Evolutionary conservation across 1,140 invertebrate species (phyloP), one percentile per base, ranked within the genome.

Genomic region (Copidosoma floridanum): DNA sequence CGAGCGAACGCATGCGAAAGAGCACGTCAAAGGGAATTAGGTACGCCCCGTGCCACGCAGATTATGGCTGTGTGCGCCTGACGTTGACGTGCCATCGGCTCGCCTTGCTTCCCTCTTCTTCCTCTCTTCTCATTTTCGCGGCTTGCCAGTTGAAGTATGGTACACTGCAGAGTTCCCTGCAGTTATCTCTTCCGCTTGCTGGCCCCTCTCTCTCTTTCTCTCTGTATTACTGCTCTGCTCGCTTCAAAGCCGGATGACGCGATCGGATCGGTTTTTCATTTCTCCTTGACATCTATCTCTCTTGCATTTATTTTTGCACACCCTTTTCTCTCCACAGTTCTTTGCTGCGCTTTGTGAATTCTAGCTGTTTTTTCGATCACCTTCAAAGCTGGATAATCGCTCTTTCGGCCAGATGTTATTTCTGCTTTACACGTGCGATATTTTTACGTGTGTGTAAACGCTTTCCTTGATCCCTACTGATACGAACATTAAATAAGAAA

Each of bases 1-100:
- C 43, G 57, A 57, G 62, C 57, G 57, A 64, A 40, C 57, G 58
- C 63, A 71, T 67, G 65, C 52, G 70, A 71, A 73, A 73, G 68
- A 68, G 54, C 66, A 67, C 41, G 69, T 73, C 71, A 66, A 58
- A 66, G 64, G 58, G 68, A 72, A 73, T 72, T 73, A 73, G 66
- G 60, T 63, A 69, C 63, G 66, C 63, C 57, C 65, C 62, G 51
- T 27, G 26, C 46, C 43, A 55, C n/a, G n/a, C 46, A 67, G 64
- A 73, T 72, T 73, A 74, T 67, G 67, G 63, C 57, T 62, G n/a
- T n/a, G n/a, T n/a, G 57, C 63, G 70, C 60, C 37, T 62, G 60
- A 72, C 69, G 65, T 74, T 74, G 72, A 74, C 68, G 67, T 57
- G 61, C 63, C 57, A 63, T 54, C 54, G 54, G 46, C 40, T 52